Evolutionary conservation across 2,888 invertebrate species (phyloP), one percentile per base, ranked within the genome.

Genomic region (Hypomecis atomaria): DNA sequence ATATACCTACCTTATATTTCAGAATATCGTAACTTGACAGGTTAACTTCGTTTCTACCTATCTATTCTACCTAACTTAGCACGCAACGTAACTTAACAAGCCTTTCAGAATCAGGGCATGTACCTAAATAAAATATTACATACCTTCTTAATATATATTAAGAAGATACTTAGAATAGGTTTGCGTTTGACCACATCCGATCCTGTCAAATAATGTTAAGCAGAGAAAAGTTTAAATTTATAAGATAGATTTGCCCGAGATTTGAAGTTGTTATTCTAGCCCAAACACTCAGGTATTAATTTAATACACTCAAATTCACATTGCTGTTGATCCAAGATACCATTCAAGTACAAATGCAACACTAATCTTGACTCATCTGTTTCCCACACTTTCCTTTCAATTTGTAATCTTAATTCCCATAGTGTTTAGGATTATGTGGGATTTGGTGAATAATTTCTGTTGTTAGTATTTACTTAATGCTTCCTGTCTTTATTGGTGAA

Each of bases 381-480:
- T 72, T 72, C 72, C 55, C 72, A 72, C 69, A 72, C 67, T 72
- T 70, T 69, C 68, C 62, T 65, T 59, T 60, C 50, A 55, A 60
- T 49, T 58, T 55, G 47, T 43, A 57, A 70, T 69, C 67, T 62
- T 55, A 6, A 55, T 57, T 61, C 62, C 40, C 60, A 53, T 56
- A 66, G 56, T 58, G 56, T 65, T 70, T 64, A 65, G 62, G 64
- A 65, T 70, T 69, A 66, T 33, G 44, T 40, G 38, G 52, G 67
- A 60, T 50, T 66, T 67, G 5, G 38, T 9, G 13, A 54, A 69
- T 69, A 66, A 63, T 56, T 62, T 68, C 59, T 62, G 63, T 58
- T 59, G 60, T 62, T 50, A 61, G n/a, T 42, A 43, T 52, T 11
- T 59, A 45, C 23, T 23, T 63, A 67, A 69, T 66, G 66, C 67